Evolutionary conservation across 23 tunicate species (phyloP), one percentile per base, ranked within the genome.

Genomic region (Ciona savignyi): DNA sequence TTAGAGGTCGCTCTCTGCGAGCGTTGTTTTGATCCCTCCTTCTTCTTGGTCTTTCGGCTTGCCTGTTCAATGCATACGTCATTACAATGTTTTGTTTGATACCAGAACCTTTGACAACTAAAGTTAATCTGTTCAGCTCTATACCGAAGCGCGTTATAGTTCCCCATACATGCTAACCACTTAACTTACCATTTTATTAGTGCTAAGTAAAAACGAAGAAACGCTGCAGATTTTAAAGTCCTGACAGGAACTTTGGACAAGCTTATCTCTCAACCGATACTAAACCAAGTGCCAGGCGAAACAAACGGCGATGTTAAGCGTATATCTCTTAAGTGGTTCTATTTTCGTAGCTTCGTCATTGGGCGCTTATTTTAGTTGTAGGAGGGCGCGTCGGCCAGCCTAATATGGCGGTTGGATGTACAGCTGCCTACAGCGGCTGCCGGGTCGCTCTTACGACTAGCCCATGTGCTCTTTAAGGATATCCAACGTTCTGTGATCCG

Each of bases 1-100:
- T 94, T 94, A 71, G 99, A 94, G 67, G 99, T 91, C 2, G 97
- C 97, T 60, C 97, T 79, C 30, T 91, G 97, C 23, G 97, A 83
- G 27, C 97, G 78, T 71, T 91, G 97, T 74, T 91, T 91, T 32
- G 77, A 30, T 66, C 97, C 97, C 51, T 84, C 85, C 97, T 91
- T 91, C 97, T 91, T 91, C 83, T 91, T 91, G 2, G 97, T 76
- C 63, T 91, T 91, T 35, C 97, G 74, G 74, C 97, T 91, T 51
- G 97, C 97, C 97, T 91, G 78, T n/a, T n/a, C n/a, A n/a, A n/a
- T n/a, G n/a, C n/a, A n/a, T n/a, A n/a, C n/a, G n/a, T n/a, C n/a
- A n/a, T n/a, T n/a, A n/a, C n/a, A n/a, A n/a, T n/a, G n/a, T n/a
- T n/a, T n/a, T n/a, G n/a, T n/a, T n/a, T n/a, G n/a, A n/a, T n/a